These are phyloP conservation scores for Poeciliopsis occidentalis DNA, from an alignment of 2,113 vertebrate species.

Conservation along the genomic window DNA sequence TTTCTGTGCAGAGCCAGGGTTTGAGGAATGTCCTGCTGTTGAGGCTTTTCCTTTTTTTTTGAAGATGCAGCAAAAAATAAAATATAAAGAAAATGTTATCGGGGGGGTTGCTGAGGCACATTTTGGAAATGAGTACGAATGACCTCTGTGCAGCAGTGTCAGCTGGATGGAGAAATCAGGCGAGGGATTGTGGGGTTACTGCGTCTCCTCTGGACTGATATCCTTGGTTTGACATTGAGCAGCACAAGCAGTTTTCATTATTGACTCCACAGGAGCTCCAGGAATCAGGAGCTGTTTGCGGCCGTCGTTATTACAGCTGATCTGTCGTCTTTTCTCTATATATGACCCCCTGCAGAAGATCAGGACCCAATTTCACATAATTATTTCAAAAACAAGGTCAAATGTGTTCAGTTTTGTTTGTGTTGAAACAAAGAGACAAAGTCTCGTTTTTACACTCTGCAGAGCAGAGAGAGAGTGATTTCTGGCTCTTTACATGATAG, in stretches of 20 bases:
- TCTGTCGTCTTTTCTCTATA: constrained; percentile 12
- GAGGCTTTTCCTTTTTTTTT: constrained; percentile 24
- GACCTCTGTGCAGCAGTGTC: constrained; percentile 40
- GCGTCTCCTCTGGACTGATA: constrained; percentile 47
- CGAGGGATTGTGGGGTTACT: constrained; percentile 31
- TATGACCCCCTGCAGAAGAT: constrained; percentile 17
- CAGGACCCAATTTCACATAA: constrained; percentile 13
- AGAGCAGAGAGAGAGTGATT: background rate
- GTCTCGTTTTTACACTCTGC: background rate
- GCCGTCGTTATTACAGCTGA: constrained; percentile 31
- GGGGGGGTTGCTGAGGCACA: constrained; percentile 22
- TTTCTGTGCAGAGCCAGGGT: constrained; percentile 57
- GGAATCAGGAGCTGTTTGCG: constrained; percentile 24
- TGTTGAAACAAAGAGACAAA: constrained; percentile 10
- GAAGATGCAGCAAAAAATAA: constrained; percentile 34
- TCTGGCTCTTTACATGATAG: constrained; percentile 32
- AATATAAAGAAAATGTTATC: constrained; percentile 26
- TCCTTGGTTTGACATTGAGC: constrained; percentile 68
- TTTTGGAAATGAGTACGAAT: constrained; percentile 51
- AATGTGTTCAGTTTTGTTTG: constrained; percentile 22
- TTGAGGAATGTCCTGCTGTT: constrained; percentile 56
- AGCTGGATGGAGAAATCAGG: constrained; percentile 44
- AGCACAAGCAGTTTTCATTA: constrained; percentile 52
- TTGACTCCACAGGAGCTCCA: constrained; percentile 29
- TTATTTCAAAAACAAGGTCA: constrained; percentile 27